A percentile compares a stretch with the other conserved stretches of the same genome.
Evolutionary conservation across 2,797 vertebrate species (phyloP).

Genomic region (Argentina silus): DNA sequence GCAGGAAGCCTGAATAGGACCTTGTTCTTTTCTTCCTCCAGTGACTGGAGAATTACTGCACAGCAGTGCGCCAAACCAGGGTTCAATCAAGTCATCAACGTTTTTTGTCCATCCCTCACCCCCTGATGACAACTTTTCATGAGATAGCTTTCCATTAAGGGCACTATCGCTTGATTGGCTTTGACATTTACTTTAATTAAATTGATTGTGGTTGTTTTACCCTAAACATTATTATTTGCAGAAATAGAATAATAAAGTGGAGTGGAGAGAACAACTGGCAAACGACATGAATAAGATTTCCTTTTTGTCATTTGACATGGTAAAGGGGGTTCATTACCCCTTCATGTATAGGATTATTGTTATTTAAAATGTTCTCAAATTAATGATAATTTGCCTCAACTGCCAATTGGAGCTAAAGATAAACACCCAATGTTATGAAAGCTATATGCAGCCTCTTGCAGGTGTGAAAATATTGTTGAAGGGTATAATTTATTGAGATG

Average conservation of each 20-base stretch:
- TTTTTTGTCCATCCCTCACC: slow-evolving; percentile 11
- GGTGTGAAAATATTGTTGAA: slow-evolving; percentile 26
- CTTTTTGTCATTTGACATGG: not conserved
- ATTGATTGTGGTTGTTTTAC: slow-evolving; percentile 19
- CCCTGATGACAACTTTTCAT: too few species aligned
- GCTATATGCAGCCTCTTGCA: slow-evolving; percentile 11
- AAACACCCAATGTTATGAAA: not conserved
- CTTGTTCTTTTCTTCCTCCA: slow-evolving; percentile 36
- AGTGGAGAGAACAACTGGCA: slow-evolving; percentile 20
- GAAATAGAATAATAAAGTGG: slow-evolving; percentile 15
- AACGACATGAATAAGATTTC: not conserved
- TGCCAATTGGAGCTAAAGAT: slow-evolving; percentile 27
- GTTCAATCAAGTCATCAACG: slow-evolving; percentile 28
- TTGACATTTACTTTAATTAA: slow-evolving; percentile 51
- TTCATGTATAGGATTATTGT: slow-evolving; percentile 27
- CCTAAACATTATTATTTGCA: slow-evolving; percentile 31
- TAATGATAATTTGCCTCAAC: slow-evolving; percentile 27
- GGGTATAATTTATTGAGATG: slow-evolving; percentile 11
- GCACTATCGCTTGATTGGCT: slow-evolving; percentile 4
- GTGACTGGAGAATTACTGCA: slow-evolving; percentile 35
- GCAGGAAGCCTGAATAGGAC: slow-evolving; percentile 35
- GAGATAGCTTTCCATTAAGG: too few species aligned
- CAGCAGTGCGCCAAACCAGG: slow-evolving; percentile 47
- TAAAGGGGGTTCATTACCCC: slow-evolving; percentile 33
- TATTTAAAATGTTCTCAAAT: slow-evolving; percentile 1